Base-by-base conservation (phyloP, 2,888 invertebrate genomes). In the Thecocarcelia acutangulata region DNA sequence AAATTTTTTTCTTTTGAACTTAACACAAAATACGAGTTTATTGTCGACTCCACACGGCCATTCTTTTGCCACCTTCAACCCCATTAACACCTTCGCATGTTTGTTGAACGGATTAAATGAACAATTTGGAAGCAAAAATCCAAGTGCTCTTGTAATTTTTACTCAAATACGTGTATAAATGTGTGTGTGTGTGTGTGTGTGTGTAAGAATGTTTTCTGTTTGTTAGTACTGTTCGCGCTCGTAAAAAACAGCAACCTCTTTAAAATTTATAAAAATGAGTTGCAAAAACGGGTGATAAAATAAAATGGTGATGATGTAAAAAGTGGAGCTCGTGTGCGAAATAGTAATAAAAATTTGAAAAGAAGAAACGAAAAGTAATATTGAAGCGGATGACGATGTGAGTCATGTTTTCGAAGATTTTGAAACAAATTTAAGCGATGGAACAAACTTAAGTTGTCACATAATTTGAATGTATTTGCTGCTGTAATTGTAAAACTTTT, bases 341-440 rank as follows among this genome's bases (percentile, higher is more conserved):
- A 59, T 52, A 44, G 12, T 17, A 58, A 69, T 58, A 58, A 46
- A 69, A 46, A 69, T 33, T 33, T 9, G 33, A 8, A 44, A 21
- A 2, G 9, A 2, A 40, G 42, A 48, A 12, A 70, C 4, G 21
- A 68, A 46, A 50, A 42, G 6, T 44, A 42, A 44, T 17, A 28
- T 24, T 28, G 54, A 44, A 33, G 6, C 28, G 28, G 28, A 77
- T 72, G 72, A 68, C 73, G 68, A 66, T 66, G 72, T 77, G 70
- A 63, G 58, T 64, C 74, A 63, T 59, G 73, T 68, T 73, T 79
- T 79, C 73, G 54, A 63, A 79, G 54, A 73, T 73, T 79, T 79
- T 61, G 56, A 61, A 79, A 8, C 33, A 79, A 79, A 73, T 73
- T 54, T 61, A 79, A 79, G 73, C 73, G 79, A 73, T 68, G 73